These are phyloP conservation scores for Stegostoma tigrinum DNA, from an alignment of 2,113 vertebrate genomes.

Conservation along the genomic window DNA sequence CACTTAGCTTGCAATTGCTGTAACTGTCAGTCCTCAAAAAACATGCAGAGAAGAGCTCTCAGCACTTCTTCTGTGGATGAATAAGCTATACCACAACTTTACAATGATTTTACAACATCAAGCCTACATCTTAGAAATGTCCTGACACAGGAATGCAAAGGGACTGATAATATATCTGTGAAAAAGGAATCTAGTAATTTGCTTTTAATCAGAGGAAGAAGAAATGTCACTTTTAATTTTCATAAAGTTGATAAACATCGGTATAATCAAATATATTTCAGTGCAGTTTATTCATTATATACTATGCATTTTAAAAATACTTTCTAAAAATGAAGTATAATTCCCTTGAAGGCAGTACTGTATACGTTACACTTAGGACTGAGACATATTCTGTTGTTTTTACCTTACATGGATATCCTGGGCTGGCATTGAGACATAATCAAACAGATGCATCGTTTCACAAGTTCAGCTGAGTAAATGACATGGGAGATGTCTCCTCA, in stretches of 20 bases:
- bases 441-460: neutral
- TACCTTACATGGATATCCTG: neutral
- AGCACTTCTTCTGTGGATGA: neutral
- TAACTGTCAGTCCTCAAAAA: constrained; percentile 19
- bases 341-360: neutral
- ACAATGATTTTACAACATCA: neutral
- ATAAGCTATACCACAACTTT: neutral
- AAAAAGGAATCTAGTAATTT: too few relatives aligned
- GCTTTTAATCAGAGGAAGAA: neutral
- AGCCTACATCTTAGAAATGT: neutral
- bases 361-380: neutral
- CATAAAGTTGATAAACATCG: neutral
- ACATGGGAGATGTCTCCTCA: neutral
- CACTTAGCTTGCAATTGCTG: constrained; percentile 23
- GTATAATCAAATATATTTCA: neutral
- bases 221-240: neutral
- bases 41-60: neutral
- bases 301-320: neutral
- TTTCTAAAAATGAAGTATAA: neutral
- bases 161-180: too few relatives aligned
- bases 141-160: constrained; percentile 1
- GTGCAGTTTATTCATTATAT: neutral
- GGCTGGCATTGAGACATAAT: neutral
- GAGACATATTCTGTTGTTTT: too few relatives aligned
- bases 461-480: neutral